These are phyloP conservation scores for Sinocyclocheilus anophthalmus DNA, from an alignment of 2,113 vertebrate genomes.

Conservation along the genomic window DNA sequence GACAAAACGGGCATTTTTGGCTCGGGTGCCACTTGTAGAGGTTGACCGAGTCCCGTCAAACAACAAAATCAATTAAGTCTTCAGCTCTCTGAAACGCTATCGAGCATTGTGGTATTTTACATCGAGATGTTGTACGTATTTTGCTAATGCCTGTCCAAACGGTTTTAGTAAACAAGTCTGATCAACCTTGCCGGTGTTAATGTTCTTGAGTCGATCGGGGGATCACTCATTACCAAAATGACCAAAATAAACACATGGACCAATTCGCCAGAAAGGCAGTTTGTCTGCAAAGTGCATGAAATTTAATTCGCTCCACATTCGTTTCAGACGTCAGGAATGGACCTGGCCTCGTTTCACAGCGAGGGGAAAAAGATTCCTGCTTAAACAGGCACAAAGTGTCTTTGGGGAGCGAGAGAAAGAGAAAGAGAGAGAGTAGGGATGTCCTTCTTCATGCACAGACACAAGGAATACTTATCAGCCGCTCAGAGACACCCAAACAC, in stretches of 20 bases:
- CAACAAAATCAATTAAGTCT: slow-evolving; percentile 43
- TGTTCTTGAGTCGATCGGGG: too few relatives aligned
- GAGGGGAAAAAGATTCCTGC: slow-evolving; percentile 62
- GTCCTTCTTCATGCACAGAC: slow-evolving; percentile 64
- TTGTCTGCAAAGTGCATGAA: not conserved
- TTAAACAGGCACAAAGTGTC: slow-evolving; percentile 62
- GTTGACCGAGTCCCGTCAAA: slow-evolving; percentile 12
- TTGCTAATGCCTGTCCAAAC: slow-evolving; percentile 48
- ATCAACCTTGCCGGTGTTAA: too few relatives aligned
- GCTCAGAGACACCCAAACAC: slow-evolving; percentile 45
- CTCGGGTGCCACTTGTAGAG: too few relatives aligned
- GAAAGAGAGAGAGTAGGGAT: slow-evolving; percentile 58
- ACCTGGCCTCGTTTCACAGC: slow-evolving; percentile 65
- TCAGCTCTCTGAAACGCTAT: slow-evolving; percentile 15
- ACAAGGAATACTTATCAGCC: slow-evolving; percentile 59
- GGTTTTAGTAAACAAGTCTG: slow-evolving; percentile 15
- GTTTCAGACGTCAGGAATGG: slow-evolving; percentile 33
- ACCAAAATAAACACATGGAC: slow-evolving; percentile 1
- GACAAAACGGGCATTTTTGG: too few relatives aligned
- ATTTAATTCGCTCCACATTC: not conserved
- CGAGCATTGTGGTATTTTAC: not conserved
- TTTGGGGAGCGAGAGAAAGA: slow-evolving; percentile 56
- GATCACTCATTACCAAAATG: slow-evolving; percentile 5
- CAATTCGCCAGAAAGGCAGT: not conserved
- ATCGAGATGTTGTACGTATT: too few relatives aligned